These are phyloP conservation scores for Dorcus parallelipipedus DNA, from an alignment of 2,888 invertebrate species.

Conservation along the genomic window DNA sequence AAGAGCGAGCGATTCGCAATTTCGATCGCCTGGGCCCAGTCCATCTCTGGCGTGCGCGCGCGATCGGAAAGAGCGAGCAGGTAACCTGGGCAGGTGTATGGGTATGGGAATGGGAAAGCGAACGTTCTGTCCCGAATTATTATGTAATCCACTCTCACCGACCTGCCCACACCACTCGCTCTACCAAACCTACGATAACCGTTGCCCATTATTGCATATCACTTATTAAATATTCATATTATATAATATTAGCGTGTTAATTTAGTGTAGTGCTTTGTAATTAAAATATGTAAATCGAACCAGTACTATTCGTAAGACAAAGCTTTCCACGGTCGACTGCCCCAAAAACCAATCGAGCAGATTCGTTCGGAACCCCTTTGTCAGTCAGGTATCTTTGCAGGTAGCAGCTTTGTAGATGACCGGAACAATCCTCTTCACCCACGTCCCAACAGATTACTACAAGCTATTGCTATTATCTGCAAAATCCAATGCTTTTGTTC, in stretches of 20 bases:
- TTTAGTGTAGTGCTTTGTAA: background rate
- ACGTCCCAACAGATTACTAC: too few species aligned
- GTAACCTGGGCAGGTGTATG: constrained; percentile 3
- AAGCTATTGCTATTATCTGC: too few species aligned
- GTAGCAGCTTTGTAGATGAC: too few species aligned
- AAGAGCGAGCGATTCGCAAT: background rate
- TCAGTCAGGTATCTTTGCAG: too few species aligned
- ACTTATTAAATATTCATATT: constrained; percentile 1
- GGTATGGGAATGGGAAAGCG: constrained; percentile 3
- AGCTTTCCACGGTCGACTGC: background rate
- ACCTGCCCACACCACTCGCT: background rate
- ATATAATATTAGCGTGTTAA: background rate
- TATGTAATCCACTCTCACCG: constrained; percentile 4
- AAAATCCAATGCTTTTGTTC: too few species aligned
- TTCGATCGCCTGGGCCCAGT: background rate
- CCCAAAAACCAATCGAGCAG: background rate
- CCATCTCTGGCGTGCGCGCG: background rate
- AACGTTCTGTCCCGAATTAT: constrained; percentile 7
- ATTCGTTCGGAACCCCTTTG: too few species aligned
- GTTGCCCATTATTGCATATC: background rate
- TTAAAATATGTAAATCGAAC: background rate
- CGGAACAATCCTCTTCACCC: too few species aligned
- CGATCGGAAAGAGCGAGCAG: background rate
- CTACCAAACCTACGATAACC: background rate
- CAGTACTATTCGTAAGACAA: background rate